Percentiles rank a stretch among this genome's conserved stretches.
Evolutionary conservation across 2,113 vertebrate genomes (phyloP).

Genomic region (Spheniscus mendiculus): DNA sequence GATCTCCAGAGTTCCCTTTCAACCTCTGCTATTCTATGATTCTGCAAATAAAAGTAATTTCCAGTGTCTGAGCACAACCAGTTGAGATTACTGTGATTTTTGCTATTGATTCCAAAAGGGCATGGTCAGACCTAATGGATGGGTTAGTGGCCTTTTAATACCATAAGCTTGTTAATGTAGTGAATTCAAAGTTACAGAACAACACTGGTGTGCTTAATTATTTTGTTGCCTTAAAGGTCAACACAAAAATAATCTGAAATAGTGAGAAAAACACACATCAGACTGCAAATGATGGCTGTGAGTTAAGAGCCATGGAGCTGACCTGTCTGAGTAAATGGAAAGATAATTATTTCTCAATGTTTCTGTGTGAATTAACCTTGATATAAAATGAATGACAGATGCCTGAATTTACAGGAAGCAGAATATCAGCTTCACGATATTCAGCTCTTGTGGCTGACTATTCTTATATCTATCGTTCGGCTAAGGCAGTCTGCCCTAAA

Average conservation of each 20-base stretch:
- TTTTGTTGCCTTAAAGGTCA: slow-evolving; percentile 31
- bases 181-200: background rate
- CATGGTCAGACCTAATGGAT: background rate
- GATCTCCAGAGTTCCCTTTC: background rate
- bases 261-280: background rate
- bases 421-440: background rate
- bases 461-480: background rate
- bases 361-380: background rate
- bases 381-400: background rate
- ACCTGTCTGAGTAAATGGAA: background rate
- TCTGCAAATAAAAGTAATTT: background rate
- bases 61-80: background rate
- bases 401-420: background rate
- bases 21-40: background rate
- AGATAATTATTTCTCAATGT: slow-evolving; percentile 13
- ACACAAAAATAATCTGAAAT: background rate
- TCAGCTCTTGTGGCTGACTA: background rate
- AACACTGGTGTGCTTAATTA: background rate
- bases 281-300: background rate
- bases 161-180: background rate
- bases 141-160: background rate
- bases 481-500: background rate
- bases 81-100: background rate
- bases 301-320: background rate
- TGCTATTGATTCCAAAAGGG: background rate